A percentile compares a stretch with the other conserved stretches of the same genome.
Evolutionary conservation across 2,888 invertebrate species (phyloP).

Genomic region (Agrotis ipsilon): DNA sequence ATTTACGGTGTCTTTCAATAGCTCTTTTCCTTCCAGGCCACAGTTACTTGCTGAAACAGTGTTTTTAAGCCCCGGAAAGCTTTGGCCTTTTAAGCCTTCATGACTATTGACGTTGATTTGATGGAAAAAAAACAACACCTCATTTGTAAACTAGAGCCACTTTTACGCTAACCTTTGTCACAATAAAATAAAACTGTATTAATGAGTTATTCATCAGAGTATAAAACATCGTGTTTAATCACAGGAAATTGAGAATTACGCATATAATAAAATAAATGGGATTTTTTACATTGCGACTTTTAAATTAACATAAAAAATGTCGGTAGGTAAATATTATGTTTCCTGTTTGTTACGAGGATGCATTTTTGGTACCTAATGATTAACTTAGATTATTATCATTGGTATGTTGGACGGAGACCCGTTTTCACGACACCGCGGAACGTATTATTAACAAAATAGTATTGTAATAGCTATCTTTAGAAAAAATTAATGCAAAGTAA

Average conservation of each 20-base stretch:
- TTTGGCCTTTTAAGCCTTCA: too few species aligned
- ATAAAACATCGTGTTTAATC: conserved; percentile 46
- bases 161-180: conserved; percentile 20
- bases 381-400: conserved; percentile 51
- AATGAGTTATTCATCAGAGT: conserved; percentile 47
- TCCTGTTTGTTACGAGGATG: conserved; percentile 64
- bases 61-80: too few species aligned
- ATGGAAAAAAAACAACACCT: too few species aligned
- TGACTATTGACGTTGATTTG: too few species aligned
- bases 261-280: conserved; percentile 67
- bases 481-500: conserved; percentile 9
- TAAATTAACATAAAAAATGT: conserved; percentile 65
- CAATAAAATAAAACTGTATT: conserved; percentile 35
- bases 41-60: too few species aligned
- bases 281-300: conserved; percentile 65
- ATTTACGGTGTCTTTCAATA: too few species aligned
- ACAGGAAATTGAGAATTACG: conserved; percentile 64
- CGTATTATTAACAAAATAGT: conserved; percentile 47
- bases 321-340: conserved; percentile 55
- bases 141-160: too few species aligned
- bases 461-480: conserved; percentile 37
- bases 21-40: too few species aligned
- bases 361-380: conserved; percentile 62
- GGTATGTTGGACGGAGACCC: conserved; percentile 36
- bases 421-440: conserved; percentile 53